These are phyloP conservation scores for Poecilia gillii DNA, from an alignment of 2,797 vertebrate species.

Conservation along the genomic window DNA sequence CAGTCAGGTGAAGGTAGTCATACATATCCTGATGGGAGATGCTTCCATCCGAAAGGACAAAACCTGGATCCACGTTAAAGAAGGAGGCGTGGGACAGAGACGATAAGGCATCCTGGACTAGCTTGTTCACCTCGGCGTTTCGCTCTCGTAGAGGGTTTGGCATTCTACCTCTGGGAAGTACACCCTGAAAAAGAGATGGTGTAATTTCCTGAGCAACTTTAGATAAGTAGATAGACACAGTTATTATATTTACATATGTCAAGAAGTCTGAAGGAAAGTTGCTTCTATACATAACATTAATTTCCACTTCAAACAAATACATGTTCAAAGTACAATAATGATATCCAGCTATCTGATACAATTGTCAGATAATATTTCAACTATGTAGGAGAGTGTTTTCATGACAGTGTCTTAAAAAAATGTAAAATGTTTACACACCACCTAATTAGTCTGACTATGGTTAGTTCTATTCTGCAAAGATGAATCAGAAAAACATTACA, in stretches of 20 bases:
- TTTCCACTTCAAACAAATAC: no score
- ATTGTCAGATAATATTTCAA: not conserved
- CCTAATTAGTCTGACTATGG: not conserved
- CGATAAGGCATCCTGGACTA: slow-evolving; percentile 79
- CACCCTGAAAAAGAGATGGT: slow-evolving; percentile 74
- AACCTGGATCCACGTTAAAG: slow-evolving; percentile 87
- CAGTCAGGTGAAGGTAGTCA: slow-evolving; percentile 91
- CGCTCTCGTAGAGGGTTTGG: slow-evolving; percentile 87
- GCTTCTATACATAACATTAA: not conserved
- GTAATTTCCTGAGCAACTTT: not conserved
- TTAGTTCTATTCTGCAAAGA: not conserved
- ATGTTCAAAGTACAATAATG: no score
- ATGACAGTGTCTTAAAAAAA: not conserved
- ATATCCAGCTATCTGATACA: not conserved
- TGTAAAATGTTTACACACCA: not conserved
- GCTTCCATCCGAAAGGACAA: slow-evolving; percentile 88
- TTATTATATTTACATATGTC: not conserved
- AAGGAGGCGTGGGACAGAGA: slow-evolving; percentile 82
- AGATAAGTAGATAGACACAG: not conserved
- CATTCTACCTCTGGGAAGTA: slow-evolving; percentile 88
- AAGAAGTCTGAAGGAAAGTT: not conserved
- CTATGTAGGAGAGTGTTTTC: not conserved
- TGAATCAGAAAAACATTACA: not conserved
- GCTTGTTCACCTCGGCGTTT: slow-evolving; percentile 84
- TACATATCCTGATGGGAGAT: slow-evolving; percentile 94